A percentile compares a stretch with the other conserved stretches of the same genome.
phyloP scores from a whole-genome alignment of 2,888 invertebrate genomes.

The Drosophila nigricruria region DNA sequence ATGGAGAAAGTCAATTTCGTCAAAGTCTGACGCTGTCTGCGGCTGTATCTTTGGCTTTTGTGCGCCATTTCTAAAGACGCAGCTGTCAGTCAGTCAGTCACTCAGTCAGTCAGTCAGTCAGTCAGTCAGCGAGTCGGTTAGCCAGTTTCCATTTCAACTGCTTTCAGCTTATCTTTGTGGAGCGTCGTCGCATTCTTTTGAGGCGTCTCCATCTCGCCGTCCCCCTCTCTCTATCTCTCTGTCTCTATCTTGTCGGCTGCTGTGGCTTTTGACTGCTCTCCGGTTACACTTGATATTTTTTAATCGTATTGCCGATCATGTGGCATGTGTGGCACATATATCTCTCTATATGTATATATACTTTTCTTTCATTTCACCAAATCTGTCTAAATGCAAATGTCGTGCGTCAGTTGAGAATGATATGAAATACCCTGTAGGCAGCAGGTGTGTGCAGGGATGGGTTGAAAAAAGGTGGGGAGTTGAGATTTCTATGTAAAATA shows the following conservation, averaged over 20 bases:
- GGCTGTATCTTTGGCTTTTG: conserved; percentile 73
- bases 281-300: conserved; percentile 74
- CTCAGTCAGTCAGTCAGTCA: conserved; percentile 50
- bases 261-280: conserved; percentile 35
- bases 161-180: conserved; percentile 70
- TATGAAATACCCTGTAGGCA: conserved; percentile 31
- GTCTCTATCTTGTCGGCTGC: conserved; percentile 4
- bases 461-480: neutral
- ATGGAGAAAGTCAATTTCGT: conserved; percentile 82
- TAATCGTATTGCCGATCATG: conserved; percentile 74
- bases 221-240: neutral
- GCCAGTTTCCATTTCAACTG: conserved; percentile 76
- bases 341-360: conserved; percentile 12
- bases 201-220: conserved; percentile 26
- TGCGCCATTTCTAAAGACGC: conserved; percentile 75
- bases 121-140: conserved; percentile 54
- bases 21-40: conserved; percentile 47
- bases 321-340: conserved; percentile 66
- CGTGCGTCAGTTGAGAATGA: conserved; percentile 19
- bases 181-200: conserved; percentile 69
- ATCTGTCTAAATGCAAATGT: conserved; percentile 55
- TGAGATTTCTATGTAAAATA: no score
- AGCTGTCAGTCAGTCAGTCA: conserved; percentile 53
- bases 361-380: conserved; percentile 52
- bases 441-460: neutral